phyloP scores from a whole-genome alignment of 2,888 invertebrate genomes.

The Chrysolina haemoptera region DNA sequence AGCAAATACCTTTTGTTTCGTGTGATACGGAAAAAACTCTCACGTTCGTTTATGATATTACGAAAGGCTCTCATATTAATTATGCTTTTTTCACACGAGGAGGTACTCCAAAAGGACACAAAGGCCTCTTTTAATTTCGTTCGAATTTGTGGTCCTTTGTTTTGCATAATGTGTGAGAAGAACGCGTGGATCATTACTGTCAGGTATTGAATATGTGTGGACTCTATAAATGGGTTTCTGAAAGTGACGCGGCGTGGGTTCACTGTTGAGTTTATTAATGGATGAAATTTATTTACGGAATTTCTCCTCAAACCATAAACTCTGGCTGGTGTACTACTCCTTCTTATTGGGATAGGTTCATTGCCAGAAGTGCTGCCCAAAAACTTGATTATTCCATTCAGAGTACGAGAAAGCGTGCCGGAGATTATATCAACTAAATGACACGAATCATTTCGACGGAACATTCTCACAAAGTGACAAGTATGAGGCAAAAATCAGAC shows the following conservation, averaged over 20 bases:
- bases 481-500: too few species aligned
- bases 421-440: too few species aligned
- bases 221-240: neutral
- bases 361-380: too few species aligned
- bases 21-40: neutral
- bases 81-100: neutral
- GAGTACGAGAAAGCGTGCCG: too few species aligned
- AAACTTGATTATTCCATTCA: too few species aligned
- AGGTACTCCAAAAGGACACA: neutral
- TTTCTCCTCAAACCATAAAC: too few species aligned
- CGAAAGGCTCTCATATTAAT: neutral
- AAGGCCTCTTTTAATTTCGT: neutral
- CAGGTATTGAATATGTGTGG: neutral
- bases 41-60: neutral
- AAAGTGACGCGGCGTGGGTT: neutral
- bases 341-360: too few species aligned
- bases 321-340: too few species aligned
- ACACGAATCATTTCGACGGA: too few species aligned
- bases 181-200: neutral
- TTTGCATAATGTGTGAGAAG: neutral
- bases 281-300: neutral
- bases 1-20: neutral
- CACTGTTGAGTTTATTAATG: neutral
- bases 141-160: conserved; percentile 4
- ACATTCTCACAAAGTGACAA: too few species aligned